phyloP scores from a whole-genome alignment of 2,113 vertebrate species.

The Neotoma lepida region DNA sequence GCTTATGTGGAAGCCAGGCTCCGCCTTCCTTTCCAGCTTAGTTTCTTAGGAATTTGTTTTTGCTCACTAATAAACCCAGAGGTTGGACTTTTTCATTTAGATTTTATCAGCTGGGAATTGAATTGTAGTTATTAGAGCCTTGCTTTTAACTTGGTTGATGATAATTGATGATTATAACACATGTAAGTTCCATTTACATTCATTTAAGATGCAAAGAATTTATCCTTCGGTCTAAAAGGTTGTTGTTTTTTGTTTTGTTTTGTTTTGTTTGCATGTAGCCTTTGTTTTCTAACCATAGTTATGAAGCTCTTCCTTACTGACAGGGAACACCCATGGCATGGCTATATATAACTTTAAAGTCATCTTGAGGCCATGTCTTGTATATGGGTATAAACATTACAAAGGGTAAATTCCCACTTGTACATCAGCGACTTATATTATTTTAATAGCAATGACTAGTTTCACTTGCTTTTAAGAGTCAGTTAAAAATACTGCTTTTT shows the following conservation, averaged over 20 bases:
- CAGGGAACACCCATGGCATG: constrained; percentile 59
- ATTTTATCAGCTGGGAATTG: constrained; percentile 45
- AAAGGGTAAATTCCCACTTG: constrained; percentile 62
- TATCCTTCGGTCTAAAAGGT: constrained; percentile 20
- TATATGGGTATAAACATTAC: constrained; percentile 47
- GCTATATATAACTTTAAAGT: constrained; percentile 68
- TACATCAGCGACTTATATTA: constrained; percentile 43
- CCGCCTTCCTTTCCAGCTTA: constrained; percentile 34
- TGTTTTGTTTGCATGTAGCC: constrained; percentile 52
- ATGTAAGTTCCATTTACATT: constrained; percentile 45
- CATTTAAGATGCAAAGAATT: constrained; percentile 57
- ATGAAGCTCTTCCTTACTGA: constrained; percentile 59
- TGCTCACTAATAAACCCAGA: constrained; percentile 39
- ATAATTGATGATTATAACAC: constrained; percentile 45
- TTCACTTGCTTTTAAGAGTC: constrained; percentile 59
- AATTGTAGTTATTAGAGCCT: constrained; percentile 47
- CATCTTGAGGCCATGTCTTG: constrained; percentile 53
- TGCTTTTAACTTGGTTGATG: constrained; percentile 43
- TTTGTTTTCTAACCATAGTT: constrained; percentile 65
- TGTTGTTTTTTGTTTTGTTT: background rate
- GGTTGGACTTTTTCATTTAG: constrained; percentile 36
- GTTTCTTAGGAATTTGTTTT: constrained; percentile 50
- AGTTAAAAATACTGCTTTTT: constrained; percentile 68
- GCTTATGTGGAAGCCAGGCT: background rate
- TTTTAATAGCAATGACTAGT: constrained; percentile 63